A percentile compares a stretch with the other conserved stretches of the same genome.
Evolutionary conservation across 1,140 invertebrate species (phyloP).

Genomic region (Lasaia peninsularis): DNA sequence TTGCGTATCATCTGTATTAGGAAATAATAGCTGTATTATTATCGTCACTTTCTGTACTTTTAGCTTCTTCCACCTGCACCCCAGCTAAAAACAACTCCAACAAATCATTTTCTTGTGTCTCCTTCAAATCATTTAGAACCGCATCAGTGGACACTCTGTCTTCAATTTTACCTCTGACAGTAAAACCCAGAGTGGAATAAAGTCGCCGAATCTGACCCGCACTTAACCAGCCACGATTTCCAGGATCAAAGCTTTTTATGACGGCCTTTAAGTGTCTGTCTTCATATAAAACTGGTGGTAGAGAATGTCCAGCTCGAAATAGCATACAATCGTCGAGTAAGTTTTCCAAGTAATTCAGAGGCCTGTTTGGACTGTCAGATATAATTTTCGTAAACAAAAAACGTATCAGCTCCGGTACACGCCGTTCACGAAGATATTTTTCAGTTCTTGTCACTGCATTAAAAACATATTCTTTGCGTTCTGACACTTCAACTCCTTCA

Average conservation of each 20-base stretch:
- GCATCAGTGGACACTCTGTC: constrained; percentile 36
- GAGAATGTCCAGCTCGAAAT: constrained; percentile 8
- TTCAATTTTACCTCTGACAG: constrained; percentile 25
- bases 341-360: neutral
- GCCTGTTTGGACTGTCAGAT: neutral
- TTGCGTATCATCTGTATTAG: too few species aligned
- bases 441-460: constrained; percentile 3
- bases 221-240: constrained; percentile 52
- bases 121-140: constrained; percentile 30
- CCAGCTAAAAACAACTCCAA: constrained; percentile 42
- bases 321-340: constrained; percentile 3
- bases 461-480: constrained; percentile 5
- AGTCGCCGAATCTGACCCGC: constrained; percentile 44
- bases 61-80: neutral
- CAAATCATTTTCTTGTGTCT: constrained; percentile 46
- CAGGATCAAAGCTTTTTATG: constrained; percentile 59
- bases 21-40: too few species aligned
- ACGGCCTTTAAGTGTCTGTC: constrained; percentile 51
- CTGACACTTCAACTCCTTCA: neutral
- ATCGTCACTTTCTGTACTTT: neutral
- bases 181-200: constrained; percentile 42
- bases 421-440: neutral
- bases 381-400: constrained; percentile 8
- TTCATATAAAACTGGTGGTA: neutral
- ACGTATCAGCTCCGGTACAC: constrained; percentile 4